Evolutionary conservation across 2,797 vertebrate species (phyloP), one percentile per base, ranked within the genome.

Genomic region (Serranus cabrilla): DNA sequence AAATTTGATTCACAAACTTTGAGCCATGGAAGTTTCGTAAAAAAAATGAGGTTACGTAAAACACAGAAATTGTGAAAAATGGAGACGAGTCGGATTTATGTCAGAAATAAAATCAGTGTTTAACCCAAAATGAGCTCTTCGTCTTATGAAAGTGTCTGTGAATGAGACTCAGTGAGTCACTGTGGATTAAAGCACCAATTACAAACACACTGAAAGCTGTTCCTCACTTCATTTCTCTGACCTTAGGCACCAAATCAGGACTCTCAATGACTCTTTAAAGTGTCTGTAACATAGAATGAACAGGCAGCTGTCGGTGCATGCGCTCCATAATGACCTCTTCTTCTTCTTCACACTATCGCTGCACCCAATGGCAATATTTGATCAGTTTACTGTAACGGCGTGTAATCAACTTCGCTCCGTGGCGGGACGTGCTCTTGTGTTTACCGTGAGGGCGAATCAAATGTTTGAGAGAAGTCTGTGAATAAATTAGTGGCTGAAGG

Each of bases 351-450:
- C 37, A 55, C 58, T 27, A 60, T 78, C 78, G 11, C n/a, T 4
- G 0, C 34, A 17, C 66, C 75, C 79, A 81, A 21, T 45, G 39
- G 71, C 83, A 79, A 81, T 81, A 87, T 89, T 89, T 88, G 80
- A 92, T 87, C 54, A 43, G 75, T 78, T 88, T 77, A 75, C 79
- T 57, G 60, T 78, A 82, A 72, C 76, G 62, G 37, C 21, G 2
- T 25, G 39, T 82, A 73, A 81, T 83, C 74, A 74, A 50, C 82
- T 70, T 74, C 20, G 4, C 63, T 65, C 57, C n/a, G 62, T 40
- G 10, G 82, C 75, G 34, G 71, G 72, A 80, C 69, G 13, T 27
- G 62, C 45, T 23, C 65, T 40, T 18, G 45, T 78, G 76, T 84
- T 85, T 80, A 57, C 59, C 2, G 12, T 20, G 42, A 67, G 58